Evolutionary conservation across 2,113 vertebrate genomes (phyloP).

Genomic region (Platichthys stellatus): DNA sequence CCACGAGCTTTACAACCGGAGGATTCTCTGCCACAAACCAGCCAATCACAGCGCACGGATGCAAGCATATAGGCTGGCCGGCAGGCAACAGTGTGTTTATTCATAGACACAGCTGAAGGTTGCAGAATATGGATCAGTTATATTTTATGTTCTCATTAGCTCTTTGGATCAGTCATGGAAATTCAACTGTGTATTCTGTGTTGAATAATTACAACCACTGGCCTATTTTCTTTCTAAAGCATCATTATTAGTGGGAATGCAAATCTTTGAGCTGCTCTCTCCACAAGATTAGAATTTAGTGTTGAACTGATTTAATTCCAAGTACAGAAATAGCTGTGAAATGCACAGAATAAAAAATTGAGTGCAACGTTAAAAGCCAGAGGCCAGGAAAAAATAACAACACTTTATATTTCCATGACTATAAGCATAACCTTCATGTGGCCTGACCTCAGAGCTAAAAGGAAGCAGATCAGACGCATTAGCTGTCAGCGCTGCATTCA

Average conservation of each 20-base stretch:
- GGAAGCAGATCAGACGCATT: conserved; percentile 3
- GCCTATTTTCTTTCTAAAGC: conserved; percentile 37
- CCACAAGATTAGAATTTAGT: not conserved
- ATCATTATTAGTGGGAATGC: conserved; percentile 17
- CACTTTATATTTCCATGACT: not conserved
- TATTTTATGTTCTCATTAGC: conserved; percentile 62
- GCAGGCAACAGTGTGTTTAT: conserved; percentile 58
- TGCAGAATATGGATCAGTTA: conserved; percentile 49
- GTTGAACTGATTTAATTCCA: conserved; percentile 1
- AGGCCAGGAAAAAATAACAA: no score
- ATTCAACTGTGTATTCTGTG: conserved; percentile 10
- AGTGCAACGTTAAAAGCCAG: no score
- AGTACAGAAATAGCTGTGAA: not conserved
- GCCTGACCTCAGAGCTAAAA: conserved; percentile 4
- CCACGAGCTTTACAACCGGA: conserved; percentile 52
- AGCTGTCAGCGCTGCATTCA: conserved; percentile 8
- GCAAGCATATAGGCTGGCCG: conserved; percentile 27
- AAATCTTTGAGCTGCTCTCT: conserved; percentile 25
- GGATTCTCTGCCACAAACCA: conserved; percentile 48
- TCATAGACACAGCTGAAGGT: conserved; percentile 54
- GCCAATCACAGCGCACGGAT: conserved; percentile 55
- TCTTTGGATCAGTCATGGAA: conserved; percentile 43
- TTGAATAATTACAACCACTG: conserved; percentile 20
- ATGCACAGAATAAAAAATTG: no score
- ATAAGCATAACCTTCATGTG: not conserved